These are phyloP conservation scores for Bolinopsis microptera DNA, from an alignment of 37 sponge, comb jelly and placozoan genomes.

Conservation along the genomic window DNA sequence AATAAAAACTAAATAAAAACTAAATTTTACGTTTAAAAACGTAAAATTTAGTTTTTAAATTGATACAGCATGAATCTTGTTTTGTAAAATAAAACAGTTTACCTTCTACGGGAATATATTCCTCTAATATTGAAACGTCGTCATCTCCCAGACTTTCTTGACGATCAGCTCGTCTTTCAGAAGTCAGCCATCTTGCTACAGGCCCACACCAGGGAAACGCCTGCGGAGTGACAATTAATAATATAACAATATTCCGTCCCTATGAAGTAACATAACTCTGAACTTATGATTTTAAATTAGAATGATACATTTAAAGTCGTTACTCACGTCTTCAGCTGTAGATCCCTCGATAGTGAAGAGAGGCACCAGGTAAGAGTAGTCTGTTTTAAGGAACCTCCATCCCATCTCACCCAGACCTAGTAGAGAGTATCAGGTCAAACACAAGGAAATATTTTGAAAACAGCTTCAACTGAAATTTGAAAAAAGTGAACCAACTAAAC, in stretches of 20 bases:
- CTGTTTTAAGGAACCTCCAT: slow-evolving; percentile 64
- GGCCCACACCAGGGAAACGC: slow-evolving; percentile 63
- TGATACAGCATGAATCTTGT: too few relatives aligned
- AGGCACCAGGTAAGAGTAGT: slow-evolving; percentile 62
- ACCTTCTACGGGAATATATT: neutral
- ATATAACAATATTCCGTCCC: neutral
- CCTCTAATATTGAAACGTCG: slow-evolving; percentile 50
- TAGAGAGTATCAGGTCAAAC: neutral
- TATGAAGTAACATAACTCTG: neutral
- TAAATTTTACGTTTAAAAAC: neutral
- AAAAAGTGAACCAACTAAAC: neutral
- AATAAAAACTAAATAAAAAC: neutral
- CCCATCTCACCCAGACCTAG: slow-evolving; percentile 30
- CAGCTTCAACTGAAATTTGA: neutral
- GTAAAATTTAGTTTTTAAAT: too few relatives aligned
- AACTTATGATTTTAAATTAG: too few relatives aligned
- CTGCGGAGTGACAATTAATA: slow-evolving; percentile 2
- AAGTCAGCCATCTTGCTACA: slow-evolving; percentile 40
- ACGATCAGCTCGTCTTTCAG: slow-evolving; percentile 15
- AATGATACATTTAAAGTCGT: too few relatives aligned
- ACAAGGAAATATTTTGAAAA: neutral
- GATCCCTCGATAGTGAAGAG: slow-evolving; percentile 50
- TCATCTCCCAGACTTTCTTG: slow-evolving; percentile 54
- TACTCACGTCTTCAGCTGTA: slow-evolving; percentile 15
- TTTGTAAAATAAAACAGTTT: too few relatives aligned